Percentiles rank a stretch among this genome's conserved stretches.
Conservation (phyloP, 1,140 invertebrate species). For the Drosophila saltans region DNA sequence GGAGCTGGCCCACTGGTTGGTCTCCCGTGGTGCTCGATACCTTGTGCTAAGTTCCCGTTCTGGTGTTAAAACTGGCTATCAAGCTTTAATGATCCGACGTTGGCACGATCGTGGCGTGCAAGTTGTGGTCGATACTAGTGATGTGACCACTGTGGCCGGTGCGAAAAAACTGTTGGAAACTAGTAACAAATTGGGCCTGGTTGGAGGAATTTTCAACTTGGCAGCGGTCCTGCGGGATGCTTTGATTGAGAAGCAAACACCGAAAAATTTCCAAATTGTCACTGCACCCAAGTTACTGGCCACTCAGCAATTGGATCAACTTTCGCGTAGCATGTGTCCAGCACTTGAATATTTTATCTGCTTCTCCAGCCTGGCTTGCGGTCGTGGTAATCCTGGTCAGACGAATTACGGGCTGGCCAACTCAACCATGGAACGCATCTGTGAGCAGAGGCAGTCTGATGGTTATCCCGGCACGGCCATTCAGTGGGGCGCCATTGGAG, state of each 20-base stretch:
- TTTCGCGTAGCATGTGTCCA: constrained; percentile 89
- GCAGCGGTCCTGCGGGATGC: constrained; percentile 94
- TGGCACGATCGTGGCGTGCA: constrained; percentile 89
- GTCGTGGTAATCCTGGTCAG: constrained; percentile 96
- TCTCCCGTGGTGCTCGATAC: constrained; percentile 91
- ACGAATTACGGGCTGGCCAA: constrained; percentile 98
- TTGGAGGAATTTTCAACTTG: constrained; percentile 97
- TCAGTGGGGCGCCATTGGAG: constrained; percentile 99
- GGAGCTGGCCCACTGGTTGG: constrained; percentile 96
- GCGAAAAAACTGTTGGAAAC: constrained; percentile 89
- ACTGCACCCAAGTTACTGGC: constrained; percentile 92
- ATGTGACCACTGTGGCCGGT: constrained; percentile 86
- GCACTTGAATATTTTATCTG: constrained; percentile 95
- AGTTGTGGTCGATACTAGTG: constrained; percentile 89
- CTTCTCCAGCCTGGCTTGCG: constrained; percentile 98
- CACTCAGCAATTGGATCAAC: constrained; percentile 90
- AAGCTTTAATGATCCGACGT: constrained; percentile 89
- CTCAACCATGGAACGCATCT: constrained; percentile 97
- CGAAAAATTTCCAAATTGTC: constrained; percentile 90
- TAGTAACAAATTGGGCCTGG: constrained; percentile 89
- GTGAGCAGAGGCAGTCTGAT: constrained; percentile 91
- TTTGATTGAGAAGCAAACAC: constrained; percentile 93
- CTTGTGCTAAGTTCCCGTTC: constrained; percentile 94
- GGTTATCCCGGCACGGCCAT: constrained; percentile 93
- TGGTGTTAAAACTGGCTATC: constrained; percentile 94